Base-by-base conservation (phyloP, 2,797 vertebrate genomes). In the Philypnodon macrostomus region DNA sequence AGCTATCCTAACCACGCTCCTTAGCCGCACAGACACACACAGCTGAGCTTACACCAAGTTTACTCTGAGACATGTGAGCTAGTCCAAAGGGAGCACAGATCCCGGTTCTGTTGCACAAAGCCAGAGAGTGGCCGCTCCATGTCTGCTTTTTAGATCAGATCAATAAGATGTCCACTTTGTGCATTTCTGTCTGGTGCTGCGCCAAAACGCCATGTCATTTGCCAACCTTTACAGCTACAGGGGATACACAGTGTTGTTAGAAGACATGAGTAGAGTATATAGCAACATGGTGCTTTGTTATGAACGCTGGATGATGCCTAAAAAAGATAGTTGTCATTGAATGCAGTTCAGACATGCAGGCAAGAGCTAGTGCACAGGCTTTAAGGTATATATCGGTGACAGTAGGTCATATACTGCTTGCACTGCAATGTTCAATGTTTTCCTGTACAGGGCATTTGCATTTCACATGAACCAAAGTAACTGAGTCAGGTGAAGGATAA, bases 61-160 rank as follows among this genome's bases (percentile, higher is more conserved):
- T 36, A 48, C 39, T 47, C 57, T 8, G 46, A 13, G 1, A 10
- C 47, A 2, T 13, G 12, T 5, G 37, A 38, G 29, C 30, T 32
- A 0, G 4, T 5, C 37, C 37, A 6, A 11, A 7, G 56, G 45
- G 47, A 51, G 46, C 4, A 27, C 15, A 9, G 13, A 40, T 13
- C 4, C 0, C 1, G 14, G 4, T 31, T 59, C 44, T 48, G 35
- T 49, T 55, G 13, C 5, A 33, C 7, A 0, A 41, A 41, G 39
- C 53, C 14, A 18, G 56, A 52, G 33, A 2, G 27, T 31, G 35
- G 39, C 10, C 1, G 37, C 7, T 31, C n/a, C 33, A 15, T 16
- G n/a, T 40, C 37, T 47, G 17, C 24, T 50, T 38, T 58, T 55
- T 40, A 35, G 35, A 9, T 33, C 3, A 14, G 53, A 47, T 79